These are phyloP conservation scores for Kryphioiulus occultus DNA, from an alignment of 2,888 invertebrate species.

Conservation along the genomic window DNA sequence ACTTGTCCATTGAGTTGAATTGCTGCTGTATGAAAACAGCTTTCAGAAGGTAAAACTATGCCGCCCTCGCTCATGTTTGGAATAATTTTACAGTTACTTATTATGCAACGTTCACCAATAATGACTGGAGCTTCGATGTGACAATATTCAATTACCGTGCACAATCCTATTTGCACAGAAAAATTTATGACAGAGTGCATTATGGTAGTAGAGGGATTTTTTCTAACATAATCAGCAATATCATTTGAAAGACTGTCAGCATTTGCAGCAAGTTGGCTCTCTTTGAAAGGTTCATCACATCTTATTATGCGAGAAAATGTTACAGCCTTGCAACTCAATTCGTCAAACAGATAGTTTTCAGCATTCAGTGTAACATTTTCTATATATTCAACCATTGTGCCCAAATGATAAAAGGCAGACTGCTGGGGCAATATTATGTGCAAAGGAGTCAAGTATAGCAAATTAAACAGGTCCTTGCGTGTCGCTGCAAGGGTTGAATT, in stretches of 20 bases:
- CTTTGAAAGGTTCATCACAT: background rate
- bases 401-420: constrained; percentile 64
- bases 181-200: constrained; percentile 60
- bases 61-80: background rate
- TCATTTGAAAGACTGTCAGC: background rate
- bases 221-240: background rate
- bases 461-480: constrained; percentile 59
- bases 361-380: constrained; percentile 38
- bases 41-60: constrained; percentile 55
- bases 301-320: constrained; percentile 44
- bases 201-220: constrained; percentile 55
- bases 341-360: constrained; percentile 33
- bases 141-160: constrained; percentile 62
- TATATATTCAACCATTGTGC: constrained; percentile 61
- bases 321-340: constrained; percentile 39
- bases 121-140: constrained; percentile 59
- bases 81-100: constrained; percentile 61
- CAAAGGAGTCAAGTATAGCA: constrained; percentile 59
- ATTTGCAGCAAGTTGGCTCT: background rate
- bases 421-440: constrained; percentile 61
- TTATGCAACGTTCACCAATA: constrained; percentile 59
- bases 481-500: constrained; percentile 58
- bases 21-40: constrained; percentile 56
- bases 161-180: constrained; percentile 56
- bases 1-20: constrained; percentile 51